A percentile compares a stretch with the other conserved stretches of the same genome.
Evolutionary conservation across 1,140 invertebrate genomes (phyloP).

Genomic region (Aporrectodea caliginosa): DNA sequence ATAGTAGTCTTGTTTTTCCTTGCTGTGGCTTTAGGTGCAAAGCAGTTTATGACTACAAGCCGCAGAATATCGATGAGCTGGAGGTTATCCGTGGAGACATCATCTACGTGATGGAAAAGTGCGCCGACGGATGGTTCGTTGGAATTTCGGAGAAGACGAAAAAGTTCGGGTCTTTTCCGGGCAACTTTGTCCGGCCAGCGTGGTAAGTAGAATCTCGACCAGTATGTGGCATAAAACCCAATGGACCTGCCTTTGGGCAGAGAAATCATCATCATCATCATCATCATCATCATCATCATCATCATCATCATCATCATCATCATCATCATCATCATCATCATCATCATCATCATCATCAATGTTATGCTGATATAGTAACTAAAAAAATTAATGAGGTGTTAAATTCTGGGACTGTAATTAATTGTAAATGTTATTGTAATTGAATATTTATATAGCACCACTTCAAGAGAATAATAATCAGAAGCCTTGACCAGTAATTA

Average conservation of each 20-base stretch:
- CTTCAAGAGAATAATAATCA: no score
- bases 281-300: constrained; percentile 21
- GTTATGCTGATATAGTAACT: no score
- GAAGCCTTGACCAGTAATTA: no score
- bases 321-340: constrained; percentile 27
- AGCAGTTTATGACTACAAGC: constrained; percentile 90
- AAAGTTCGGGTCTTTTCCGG: constrained; percentile 95
- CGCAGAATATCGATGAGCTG: constrained; percentile 95
- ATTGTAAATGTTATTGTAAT: no score
- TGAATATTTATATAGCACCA: no score
- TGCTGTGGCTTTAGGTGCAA: constrained; percentile 69
- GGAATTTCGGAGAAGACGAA: constrained; percentile 89
- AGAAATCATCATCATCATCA: constrained; percentile 3
- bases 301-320: constrained; percentile 23
- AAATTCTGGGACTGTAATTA: no score
- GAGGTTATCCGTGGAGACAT: constrained; percentile 73
- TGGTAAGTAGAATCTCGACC: no score
- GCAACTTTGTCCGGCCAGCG: constrained; percentile 75
- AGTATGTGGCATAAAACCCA: no score
- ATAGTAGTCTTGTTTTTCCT: no score
- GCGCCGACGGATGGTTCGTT: constrained; percentile 98
- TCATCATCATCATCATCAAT: constrained; percentile 6
- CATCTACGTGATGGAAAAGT: constrained; percentile 94
- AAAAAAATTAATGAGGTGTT: no score
- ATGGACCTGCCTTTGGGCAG: no score